phyloP scores from a whole-genome alignment of 2,888 invertebrate species.

The Venusia cambrica region DNA sequence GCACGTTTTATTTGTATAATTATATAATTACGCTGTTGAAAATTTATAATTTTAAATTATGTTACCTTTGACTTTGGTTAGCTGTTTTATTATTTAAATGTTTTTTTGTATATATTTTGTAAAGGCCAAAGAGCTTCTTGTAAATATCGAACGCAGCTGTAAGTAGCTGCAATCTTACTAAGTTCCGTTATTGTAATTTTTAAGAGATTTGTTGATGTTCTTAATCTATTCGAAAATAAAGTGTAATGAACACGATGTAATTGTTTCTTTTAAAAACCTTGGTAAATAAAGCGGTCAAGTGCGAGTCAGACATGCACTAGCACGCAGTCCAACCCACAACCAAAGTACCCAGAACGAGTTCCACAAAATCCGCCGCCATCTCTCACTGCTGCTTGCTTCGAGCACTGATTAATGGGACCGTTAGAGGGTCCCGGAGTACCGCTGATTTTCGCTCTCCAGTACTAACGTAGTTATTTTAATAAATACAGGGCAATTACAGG shows the following conservation, averaged over 20 bases:
- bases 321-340: too few species aligned
- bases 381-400: too few species aligned
- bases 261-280: constrained; percentile 38
- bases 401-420: too few species aligned
- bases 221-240: constrained; percentile 78
- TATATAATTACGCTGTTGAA: constrained; percentile 61
- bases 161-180: constrained; percentile 53
- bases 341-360: too few species aligned
- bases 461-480: too few species aligned
- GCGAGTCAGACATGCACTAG: too few species aligned
- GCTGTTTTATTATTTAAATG: constrained; percentile 55
- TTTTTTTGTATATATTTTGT: constrained; percentile 66
- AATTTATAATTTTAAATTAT: constrained; percentile 73
- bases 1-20: constrained; percentile 37
- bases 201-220: constrained; percentile 81
- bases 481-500: too few species aligned
- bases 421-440: too few species aligned
- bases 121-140: constrained; percentile 79
- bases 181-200: constrained; percentile 78
- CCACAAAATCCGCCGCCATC: too few species aligned
- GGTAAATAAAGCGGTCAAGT: too few species aligned
- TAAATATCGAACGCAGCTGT: constrained; percentile 68
- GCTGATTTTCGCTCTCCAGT: too few species aligned
- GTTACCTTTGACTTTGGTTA: constrained; percentile 65
- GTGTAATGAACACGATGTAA: constrained; percentile 51